These are phyloP conservation scores for Urocitellus parryii DNA, from an alignment of 2,113 vertebrate species.

Conservation along the genomic window DNA sequence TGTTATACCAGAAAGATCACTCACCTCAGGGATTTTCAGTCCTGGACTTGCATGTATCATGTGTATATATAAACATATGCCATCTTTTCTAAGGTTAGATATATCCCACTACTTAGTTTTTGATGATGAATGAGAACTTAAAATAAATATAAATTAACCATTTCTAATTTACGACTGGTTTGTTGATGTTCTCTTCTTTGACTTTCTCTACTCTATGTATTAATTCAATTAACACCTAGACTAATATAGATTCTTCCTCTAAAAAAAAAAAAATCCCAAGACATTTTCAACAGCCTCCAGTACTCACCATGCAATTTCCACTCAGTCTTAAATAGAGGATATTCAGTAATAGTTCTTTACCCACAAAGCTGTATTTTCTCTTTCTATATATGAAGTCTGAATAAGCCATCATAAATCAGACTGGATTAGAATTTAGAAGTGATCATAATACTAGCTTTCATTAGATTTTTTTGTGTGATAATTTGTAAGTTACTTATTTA, in stretches of 20 bases:
- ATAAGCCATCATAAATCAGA: background rate
- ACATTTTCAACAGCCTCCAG: background rate
- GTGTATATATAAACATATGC: background rate
- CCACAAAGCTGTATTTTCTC: background rate
- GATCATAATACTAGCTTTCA: background rate
- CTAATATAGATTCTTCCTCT: background rate
- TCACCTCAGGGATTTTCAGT: background rate
- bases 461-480: background rate
- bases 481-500: background rate
- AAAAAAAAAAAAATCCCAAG: conserved; percentile 15
- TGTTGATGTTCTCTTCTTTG: background rate
- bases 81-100: background rate
- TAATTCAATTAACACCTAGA: conserved; percentile 37
- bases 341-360: background rate
- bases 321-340: background rate
- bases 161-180: background rate
- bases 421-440: background rate
- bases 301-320: background rate
- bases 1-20: background rate
- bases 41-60: background rate
- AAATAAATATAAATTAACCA: background rate
- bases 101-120: background rate
- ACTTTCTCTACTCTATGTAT: background rate
- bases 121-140: background rate
- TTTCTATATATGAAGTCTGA: background rate